A percentile compares a stretch with the other conserved stretches of the same genome.
These are phyloP conservation scores for Ochropleura plecta DNA, from an alignment of 2,888 invertebrate genomes.

Conservation along the genomic window DNA sequence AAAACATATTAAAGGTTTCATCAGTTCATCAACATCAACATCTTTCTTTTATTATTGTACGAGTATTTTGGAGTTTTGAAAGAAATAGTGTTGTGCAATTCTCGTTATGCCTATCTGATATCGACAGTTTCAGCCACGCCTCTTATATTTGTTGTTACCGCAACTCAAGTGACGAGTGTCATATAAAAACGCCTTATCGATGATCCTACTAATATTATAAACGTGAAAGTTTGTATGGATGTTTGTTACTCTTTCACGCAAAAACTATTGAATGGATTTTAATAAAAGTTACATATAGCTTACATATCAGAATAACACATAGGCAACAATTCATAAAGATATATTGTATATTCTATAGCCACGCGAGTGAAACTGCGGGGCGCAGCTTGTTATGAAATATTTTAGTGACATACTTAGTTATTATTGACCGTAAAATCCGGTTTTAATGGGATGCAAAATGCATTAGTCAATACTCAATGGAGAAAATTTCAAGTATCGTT, in stretches of 20 bases:
- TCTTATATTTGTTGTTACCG: slow-evolving; percentile 47
- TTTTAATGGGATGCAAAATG: slow-evolving; percentile 22
- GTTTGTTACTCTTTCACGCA: no score
- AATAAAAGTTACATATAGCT: no score
- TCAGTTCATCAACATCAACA: background rate
- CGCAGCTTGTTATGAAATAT: slow-evolving; percentile 27
- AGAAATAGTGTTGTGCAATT: slow-evolving; percentile 54
- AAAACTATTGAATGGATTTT: no score
- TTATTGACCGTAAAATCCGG: background rate
- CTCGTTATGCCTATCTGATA: slow-evolving; percentile 42
- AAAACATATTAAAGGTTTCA: background rate
- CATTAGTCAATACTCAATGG: background rate
- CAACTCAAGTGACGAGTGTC: slow-evolving; percentile 45
- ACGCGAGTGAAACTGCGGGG: no score
- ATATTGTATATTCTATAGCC: no score
- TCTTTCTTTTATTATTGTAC: background rate
- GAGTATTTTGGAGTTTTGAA: background rate
- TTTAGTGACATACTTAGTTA: slow-evolving; percentile 32
- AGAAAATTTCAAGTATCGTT: background rate
- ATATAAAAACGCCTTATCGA: slow-evolving; percentile 52
- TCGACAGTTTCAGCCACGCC: slow-evolving; percentile 66
- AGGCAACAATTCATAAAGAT: no score
- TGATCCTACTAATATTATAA: background rate
- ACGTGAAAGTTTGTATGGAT: no score
- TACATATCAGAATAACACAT: no score